These are phyloP conservation scores for Cygnus buccinator DNA, from an alignment of 2,113 vertebrate genomes.

Conservation along the genomic window DNA sequence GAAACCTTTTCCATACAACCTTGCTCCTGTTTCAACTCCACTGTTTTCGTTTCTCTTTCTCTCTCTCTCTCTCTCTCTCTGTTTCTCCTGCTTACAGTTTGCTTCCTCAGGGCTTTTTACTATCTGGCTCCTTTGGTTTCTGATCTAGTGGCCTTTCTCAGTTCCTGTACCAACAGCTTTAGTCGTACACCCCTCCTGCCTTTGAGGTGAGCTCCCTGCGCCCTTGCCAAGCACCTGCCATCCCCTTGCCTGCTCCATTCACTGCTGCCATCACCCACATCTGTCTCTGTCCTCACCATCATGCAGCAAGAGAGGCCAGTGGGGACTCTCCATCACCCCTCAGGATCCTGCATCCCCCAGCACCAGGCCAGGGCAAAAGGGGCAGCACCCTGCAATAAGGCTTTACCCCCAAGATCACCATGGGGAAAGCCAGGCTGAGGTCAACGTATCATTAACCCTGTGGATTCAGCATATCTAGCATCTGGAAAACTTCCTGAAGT, in stretches of 20 bases:
- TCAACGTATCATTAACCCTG: background rate
- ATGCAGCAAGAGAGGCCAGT: background rate
- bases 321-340: background rate
- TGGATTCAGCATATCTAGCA: background rate
- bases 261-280: constrained; percentile 29
- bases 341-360: background rate
- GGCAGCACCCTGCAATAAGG: background rate
- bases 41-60: constrained; percentile 70
- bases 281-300: background rate
- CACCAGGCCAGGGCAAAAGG: background rate
- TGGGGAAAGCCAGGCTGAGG: background rate
- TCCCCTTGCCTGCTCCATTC: constrained; percentile 48
- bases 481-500: background rate
- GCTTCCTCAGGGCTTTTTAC: constrained; percentile 99
- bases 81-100: constrained; percentile 91
- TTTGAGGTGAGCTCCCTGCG: constrained; percentile 91
- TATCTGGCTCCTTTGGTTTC: constrained; percentile 99
- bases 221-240: background rate
- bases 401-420: background rate
- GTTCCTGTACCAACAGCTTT: constrained; percentile 93
- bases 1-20: constrained; percentile 33
- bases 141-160: constrained; percentile 99
- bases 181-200: constrained; percentile 96
- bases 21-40: constrained; percentile 68
- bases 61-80: constrained; percentile 5